Evolutionary conservation across 2,113 vertebrate genomes (phyloP), one percentile per base, ranked within the genome.

Genomic region (Ramphastos sulfuratus): DNA sequence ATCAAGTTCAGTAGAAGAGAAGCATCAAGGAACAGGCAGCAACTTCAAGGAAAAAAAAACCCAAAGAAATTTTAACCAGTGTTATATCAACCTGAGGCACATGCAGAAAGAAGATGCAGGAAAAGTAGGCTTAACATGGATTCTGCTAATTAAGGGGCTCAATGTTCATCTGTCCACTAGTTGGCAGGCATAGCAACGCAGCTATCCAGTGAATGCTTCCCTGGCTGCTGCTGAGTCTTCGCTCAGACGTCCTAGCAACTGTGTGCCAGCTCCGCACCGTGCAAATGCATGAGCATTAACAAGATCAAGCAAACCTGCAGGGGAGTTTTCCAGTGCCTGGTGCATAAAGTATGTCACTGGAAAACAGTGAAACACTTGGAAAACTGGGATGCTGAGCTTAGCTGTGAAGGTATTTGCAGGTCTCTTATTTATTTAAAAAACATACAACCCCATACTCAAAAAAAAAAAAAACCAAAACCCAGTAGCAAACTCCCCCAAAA

Each of bases 111-210:
- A 81, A 75, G 25, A 48, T 7, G 18, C 7, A 66, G 63, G 71
- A 89, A 79, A 84, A 31, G 7, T 35, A 61, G 33, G 8, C 27
- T 48, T 67, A 39, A 20, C 21, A 16, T 28, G 61, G 64, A 77
- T 89, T 87, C 71, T 65, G 54, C 72, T 87, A 69, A 66, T 85
- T 87, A 61, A 81, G 60, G 69, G 24, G 31, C 50, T 91, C 15
- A 0, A 33, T 18, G 17, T 58, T 65, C 67, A 4, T 82, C 60
- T 91, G 81, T 90, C 95, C 95, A 67, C 92, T 95, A 91, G 89
- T 59, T 96, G 95, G 95, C 88, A 90, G 92, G 73, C 80, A 39
- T 27, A 77, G 88, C 75, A 75, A 44, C 1, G 0, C 64, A 24
- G 78, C 78, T 30, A 1, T 20, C 60, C 81, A 42, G 31, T 85